Percentiles rank a stretch among this genome's conserved stretches.
phyloP scores from a whole-genome alignment of 2,888 invertebrate species.

The Leucoma salicis region DNA sequence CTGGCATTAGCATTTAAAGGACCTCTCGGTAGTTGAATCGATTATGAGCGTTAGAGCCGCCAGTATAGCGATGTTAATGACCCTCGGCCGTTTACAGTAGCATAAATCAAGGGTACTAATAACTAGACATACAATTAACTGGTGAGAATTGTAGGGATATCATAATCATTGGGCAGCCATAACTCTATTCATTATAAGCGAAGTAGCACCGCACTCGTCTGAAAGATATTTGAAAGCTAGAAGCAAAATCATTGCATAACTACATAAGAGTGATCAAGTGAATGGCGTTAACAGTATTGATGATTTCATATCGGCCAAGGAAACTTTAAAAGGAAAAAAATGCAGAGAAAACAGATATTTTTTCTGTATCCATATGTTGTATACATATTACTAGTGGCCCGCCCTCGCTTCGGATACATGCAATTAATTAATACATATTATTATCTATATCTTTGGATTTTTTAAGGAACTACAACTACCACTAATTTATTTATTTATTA shows the following conservation, averaged over 20 bases:
- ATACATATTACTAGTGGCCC: constrained; percentile 30
- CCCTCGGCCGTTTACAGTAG: constrained; percentile 37
- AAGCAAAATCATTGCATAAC: constrained; percentile 54
- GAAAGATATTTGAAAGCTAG: constrained; percentile 13
- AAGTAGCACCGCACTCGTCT: background rate
- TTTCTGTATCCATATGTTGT: constrained; percentile 30
- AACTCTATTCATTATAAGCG: constrained; percentile 18
- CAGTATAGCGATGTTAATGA: constrained; percentile 40
- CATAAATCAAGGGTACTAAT: constrained; percentile 63
- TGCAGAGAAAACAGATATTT: constrained; percentile 37
- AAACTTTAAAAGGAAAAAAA: constrained; percentile 59
- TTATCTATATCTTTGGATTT: too few species aligned
- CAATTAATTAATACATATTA: too few species aligned
- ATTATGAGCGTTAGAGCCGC: constrained; percentile 37
- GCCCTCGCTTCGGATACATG: too few species aligned
- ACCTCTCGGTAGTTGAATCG: constrained; percentile 38
- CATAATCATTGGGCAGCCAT: constrained; percentile 50
- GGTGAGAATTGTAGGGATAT: constrained; percentile 44
- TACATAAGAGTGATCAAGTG: constrained; percentile 52
- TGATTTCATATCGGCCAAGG: constrained; percentile 77
- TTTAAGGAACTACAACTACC: too few species aligned
- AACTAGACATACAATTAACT: constrained; percentile 47
- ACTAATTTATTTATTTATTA: too few species aligned
- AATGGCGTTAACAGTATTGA: constrained; percentile 61
- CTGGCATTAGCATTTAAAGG: constrained; percentile 49